These are phyloP conservation scores for Meda fulgida DNA, from an alignment of 2,797 vertebrate genomes.

Conservation along the genomic window DNA sequence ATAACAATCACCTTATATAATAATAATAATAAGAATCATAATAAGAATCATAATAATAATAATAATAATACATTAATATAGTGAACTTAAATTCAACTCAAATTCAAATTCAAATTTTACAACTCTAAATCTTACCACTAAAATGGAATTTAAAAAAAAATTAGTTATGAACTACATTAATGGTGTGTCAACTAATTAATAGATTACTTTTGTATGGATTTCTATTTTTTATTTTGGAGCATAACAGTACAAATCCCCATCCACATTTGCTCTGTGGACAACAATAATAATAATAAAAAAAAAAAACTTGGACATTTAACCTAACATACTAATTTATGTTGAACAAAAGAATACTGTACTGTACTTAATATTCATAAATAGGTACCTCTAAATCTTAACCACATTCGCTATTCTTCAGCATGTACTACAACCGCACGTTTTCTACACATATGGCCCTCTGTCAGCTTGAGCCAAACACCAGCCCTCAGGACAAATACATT, in stretches of 20 bases:
- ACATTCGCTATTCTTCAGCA: constrained; percentile 6
- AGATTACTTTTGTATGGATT: background rate
- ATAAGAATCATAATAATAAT: too few relatives aligned
- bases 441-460: constrained; percentile 14
- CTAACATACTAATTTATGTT: background rate
- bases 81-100: background rate
- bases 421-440: background rate
- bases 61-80: background rate
- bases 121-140: background rate
- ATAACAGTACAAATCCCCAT: background rate
- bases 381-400: background rate
- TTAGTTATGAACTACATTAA: background rate
- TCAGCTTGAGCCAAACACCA: constrained; percentile 27
- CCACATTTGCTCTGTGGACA: background rate
- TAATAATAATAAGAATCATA: too few relatives aligned
- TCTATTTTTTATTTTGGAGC: background rate
- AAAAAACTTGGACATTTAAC: background rate
- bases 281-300: background rate
- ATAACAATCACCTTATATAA: background rate
- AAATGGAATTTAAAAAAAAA: background rate
- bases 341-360: background rate
- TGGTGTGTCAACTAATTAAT: too few relatives aligned
- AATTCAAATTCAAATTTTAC: too few relatives aligned
- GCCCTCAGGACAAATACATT: constrained; percentile 45
- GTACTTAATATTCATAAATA: background rate